Base-by-base conservation (phyloP, 2,888 invertebrate species). In the Polydrusus cervinus region DNA sequence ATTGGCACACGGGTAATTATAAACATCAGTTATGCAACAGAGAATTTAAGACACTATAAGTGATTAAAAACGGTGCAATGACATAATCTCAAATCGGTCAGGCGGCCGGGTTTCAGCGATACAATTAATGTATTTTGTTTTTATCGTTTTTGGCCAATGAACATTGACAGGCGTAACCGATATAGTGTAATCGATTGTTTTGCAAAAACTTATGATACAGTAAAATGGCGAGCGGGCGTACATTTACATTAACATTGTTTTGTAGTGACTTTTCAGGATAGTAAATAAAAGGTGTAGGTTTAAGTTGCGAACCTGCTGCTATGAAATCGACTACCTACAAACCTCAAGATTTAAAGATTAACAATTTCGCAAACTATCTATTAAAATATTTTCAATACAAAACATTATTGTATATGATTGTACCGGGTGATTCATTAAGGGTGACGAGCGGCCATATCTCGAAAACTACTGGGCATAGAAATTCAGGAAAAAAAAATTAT, bases 171-270 rank as follows among this genome's bases (percentile, higher is more conserved):
- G 45, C 47, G 49, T 18, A 51, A 30, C 34, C 51, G 65, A 65
- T 65, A n/a, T n/a, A 51, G 34, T 34, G 51, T 13, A 51, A 51
- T 65, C 25, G 43, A 64, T 64, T 65, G 51, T 51, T 38, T 65
- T 51, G 51, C 51, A 14, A 49, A 49, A 65, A 65, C 51, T 34
- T 11, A 25, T 14, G 25, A 47, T 65, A 25, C 1, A 65, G 34
- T 65, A 51, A 51, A 64, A 65, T 16, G 16, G 51, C 16, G 38
- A 51, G 51, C 25, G 51, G 65, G 65, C 65, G 65, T 38, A 20
- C 64, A 55, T 34, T 45, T 64, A 13, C 45, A 65, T 64, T 64
- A 47, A 7, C 45, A 65, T 65, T 65, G 30, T 18, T 51, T 9
- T 20, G 20, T 55, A 55, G 55, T 34, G 14, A 65, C 38, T 30